These are phyloP conservation scores for Pseudococcus longispinus DNA, from an alignment of 2,888 invertebrate genomes.

Conservation along the genomic window DNA sequence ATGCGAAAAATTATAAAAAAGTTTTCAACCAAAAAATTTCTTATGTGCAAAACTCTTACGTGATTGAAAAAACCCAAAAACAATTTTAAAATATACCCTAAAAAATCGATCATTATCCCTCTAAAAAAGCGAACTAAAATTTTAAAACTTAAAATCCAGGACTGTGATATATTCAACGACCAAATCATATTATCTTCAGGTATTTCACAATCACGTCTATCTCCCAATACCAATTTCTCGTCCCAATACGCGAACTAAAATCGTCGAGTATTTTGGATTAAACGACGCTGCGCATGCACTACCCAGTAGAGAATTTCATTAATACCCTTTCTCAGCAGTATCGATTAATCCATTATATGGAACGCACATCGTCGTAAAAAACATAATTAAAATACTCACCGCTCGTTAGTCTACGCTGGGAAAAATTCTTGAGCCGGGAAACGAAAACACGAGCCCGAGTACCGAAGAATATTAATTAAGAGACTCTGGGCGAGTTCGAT, in stretches of 20 bases:
- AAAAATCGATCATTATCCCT: too few relatives aligned
- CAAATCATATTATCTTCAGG: not conserved
- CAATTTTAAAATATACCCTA: too few relatives aligned
- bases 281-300: not conserved
- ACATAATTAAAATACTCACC: slow-evolving; percentile 24
- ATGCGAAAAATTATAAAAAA: too few relatives aligned
- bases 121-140: too few relatives aligned
- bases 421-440: slow-evolving; percentile 9
- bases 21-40: too few relatives aligned
- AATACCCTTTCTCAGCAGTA: not conserved
- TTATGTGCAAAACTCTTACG: too few relatives aligned
- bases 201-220: not conserved
- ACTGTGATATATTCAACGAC: not conserved
- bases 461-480: slow-evolving; percentile 6
- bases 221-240: not conserved
- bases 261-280: not conserved
- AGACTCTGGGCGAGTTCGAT: not conserved
- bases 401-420: not conserved
- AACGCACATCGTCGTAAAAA: slow-evolving; percentile 14
- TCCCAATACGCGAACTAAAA: not conserved
- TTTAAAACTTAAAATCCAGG: too few relatives aligned
- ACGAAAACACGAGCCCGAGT: not conserved
- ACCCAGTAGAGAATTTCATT: not conserved
- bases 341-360: slow-evolving; percentile 28
- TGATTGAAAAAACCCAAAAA: too few relatives aligned